phyloP scores from a whole-genome alignment of 2,888 invertebrate species.

The Yponomeuta plumbellus region DNA sequence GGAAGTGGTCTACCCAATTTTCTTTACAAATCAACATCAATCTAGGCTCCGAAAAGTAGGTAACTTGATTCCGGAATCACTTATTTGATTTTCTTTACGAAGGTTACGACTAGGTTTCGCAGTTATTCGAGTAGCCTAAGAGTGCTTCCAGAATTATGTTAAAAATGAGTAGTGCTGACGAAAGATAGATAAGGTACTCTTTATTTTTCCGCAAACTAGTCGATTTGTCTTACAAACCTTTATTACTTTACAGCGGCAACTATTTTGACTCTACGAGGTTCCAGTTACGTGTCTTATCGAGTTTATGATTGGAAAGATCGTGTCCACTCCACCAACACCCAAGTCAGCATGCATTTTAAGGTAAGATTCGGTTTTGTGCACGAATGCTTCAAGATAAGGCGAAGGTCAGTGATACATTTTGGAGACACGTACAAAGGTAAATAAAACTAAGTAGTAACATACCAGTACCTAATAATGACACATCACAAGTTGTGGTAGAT shows the following conservation, averaged over 20 bases:
- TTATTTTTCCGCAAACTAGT: not conserved
- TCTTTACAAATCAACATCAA: too few relatives aligned
- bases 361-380: slow-evolving; percentile 53
- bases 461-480: too few relatives aligned
- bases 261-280: slow-evolving; percentile 89
- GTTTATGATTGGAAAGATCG: slow-evolving; percentile 95
- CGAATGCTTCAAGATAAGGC: not conserved
- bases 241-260: slow-evolving; percentile 82
- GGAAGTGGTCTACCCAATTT: too few relatives aligned
- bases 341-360: slow-evolving; percentile 93
- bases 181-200: not conserved
- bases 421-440: not conserved
- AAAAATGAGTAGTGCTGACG: too few relatives aligned
- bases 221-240: not conserved
- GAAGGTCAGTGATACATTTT: not conserved
- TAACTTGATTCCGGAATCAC: too few relatives aligned
- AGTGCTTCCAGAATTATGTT: too few relatives aligned
- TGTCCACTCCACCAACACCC: slow-evolving; percentile 90
- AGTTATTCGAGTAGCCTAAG: too few relatives aligned
- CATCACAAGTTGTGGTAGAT: too few relatives aligned
- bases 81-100: too few relatives aligned
- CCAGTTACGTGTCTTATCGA: slow-evolving; percentile 93
- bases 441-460: not conserved
- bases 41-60: too few relatives aligned
- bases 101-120: too few relatives aligned